These are phyloP conservation scores for Orcinus orca DNA, from an alignment of 2,113 vertebrate genomes.

Conservation along the genomic window DNA sequence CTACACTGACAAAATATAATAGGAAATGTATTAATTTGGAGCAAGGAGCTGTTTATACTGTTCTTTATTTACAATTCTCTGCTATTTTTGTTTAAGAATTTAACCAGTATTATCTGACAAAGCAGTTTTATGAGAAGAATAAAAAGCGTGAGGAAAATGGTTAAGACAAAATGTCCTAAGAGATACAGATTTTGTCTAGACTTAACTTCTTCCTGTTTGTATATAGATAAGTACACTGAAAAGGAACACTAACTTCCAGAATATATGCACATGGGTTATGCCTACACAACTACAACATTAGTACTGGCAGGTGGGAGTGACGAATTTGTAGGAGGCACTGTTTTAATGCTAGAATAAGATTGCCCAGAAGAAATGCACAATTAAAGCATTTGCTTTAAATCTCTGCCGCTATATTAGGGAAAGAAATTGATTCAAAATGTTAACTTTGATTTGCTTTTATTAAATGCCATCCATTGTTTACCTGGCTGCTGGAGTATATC, in stretches of 20 bases:
- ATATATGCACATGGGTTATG: slow-evolving; percentile 37
- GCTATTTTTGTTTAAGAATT: slow-evolving; percentile 46
- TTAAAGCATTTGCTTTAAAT: slow-evolving; percentile 50
- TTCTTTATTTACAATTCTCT: slow-evolving; percentile 30
- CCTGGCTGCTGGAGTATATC: not conserved
- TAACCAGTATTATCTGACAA: slow-evolving; percentile 56
- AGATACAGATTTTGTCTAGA: slow-evolving; percentile 49
- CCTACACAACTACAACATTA: slow-evolving; percentile 44
- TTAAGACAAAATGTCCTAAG: slow-evolving; percentile 44
- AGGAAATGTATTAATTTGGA: slow-evolving; percentile 54
- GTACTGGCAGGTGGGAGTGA: slow-evolving; percentile 47
- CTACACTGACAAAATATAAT: not conserved
- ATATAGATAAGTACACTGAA: slow-evolving; percentile 25
- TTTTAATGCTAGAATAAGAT: slow-evolving; percentile 46
- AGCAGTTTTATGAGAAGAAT: slow-evolving; percentile 46
- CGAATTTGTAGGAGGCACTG: slow-evolving; percentile 45
- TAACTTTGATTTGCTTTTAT: slow-evolving; percentile 56
- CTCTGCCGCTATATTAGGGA: slow-evolving; percentile 40
- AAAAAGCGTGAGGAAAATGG: slow-evolving; percentile 40
- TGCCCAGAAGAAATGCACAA: slow-evolving; percentile 50
- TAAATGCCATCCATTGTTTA: slow-evolving; percentile 29
- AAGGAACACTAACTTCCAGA: slow-evolving; percentile 48
- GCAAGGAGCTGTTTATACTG: slow-evolving; percentile 3
- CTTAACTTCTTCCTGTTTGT: slow-evolving; percentile 62
- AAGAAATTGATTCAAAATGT: slow-evolving; percentile 42